Conservation (phyloP, 92 coral and sea anemone species). For the Epizoanthus rinbou region DNA sequence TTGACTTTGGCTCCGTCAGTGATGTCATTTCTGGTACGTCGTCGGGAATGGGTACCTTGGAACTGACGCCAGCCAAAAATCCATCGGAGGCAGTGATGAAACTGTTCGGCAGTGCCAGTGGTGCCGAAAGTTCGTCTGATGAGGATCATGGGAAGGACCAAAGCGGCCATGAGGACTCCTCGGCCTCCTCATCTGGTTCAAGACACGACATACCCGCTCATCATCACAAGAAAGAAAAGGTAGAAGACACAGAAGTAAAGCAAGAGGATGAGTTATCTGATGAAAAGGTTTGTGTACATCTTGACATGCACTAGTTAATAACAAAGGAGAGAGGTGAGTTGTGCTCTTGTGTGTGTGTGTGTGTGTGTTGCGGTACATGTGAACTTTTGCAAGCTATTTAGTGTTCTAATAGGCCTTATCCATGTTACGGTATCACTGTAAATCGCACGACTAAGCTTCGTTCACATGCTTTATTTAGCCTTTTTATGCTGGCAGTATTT, state of each 20-base stretch:
- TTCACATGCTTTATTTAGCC: too few relatives aligned
- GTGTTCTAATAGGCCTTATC: too few relatives aligned
- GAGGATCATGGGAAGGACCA: constrained; percentile 40
- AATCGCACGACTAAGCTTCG: too few relatives aligned
- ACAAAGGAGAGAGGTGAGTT: too few relatives aligned
- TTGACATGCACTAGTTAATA: background rate
- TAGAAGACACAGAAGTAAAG: constrained; percentile 3
- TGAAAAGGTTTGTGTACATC: background rate
- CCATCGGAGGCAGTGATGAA: constrained; percentile 75
- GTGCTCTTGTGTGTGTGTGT: too few relatives aligned
- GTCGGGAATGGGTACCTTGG: constrained; percentile 81
- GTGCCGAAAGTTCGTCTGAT: constrained; percentile 38
- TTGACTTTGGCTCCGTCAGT: constrained; percentile 64
- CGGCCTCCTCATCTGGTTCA: constrained; percentile 23
- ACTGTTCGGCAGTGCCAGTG: constrained; percentile 56
- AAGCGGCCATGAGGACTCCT: constrained; percentile 2
- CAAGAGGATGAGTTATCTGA: constrained; percentile 25
- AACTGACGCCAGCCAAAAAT: constrained; percentile 72
- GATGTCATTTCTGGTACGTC: constrained; percentile 67
- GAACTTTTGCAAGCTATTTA: too few relatives aligned
- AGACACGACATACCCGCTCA: constrained; percentile 10
- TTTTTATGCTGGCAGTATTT: too few relatives aligned
- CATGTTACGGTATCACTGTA: too few relatives aligned
- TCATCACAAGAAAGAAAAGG: constrained; percentile 25
- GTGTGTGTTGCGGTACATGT: too few relatives aligned